Conservation (phyloP, 2,888 invertebrate species). For the Macrosiphum euphorbiae region DNA sequence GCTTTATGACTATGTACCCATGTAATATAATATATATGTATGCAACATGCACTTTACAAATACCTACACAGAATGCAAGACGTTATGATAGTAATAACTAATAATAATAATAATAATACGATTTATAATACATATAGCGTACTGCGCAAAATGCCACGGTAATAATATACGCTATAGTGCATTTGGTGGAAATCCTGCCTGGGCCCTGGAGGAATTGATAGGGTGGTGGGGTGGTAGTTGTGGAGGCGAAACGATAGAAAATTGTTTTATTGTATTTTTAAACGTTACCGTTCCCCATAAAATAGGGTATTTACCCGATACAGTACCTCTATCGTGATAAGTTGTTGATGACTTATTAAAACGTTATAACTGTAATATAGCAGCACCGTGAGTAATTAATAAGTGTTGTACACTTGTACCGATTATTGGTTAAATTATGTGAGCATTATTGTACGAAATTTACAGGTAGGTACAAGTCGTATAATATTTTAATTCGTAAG, state of each 20-base stretch:
- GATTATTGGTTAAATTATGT: too few relatives aligned
- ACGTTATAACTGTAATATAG: too few relatives aligned
- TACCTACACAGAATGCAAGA: neutral
- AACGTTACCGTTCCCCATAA: neutral
- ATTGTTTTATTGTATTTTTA: neutral
- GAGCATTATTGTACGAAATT: too few relatives aligned
- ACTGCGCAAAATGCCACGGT: neutral
- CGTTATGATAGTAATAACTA: neutral
- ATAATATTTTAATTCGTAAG: too few relatives aligned
- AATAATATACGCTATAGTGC: neutral
- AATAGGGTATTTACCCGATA: neutral
- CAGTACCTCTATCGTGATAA: too few relatives aligned
- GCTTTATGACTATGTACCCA: neutral
- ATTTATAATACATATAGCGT: neutral
- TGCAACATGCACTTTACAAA: neutral
- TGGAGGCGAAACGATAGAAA: neutral
- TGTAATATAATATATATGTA: neutral
- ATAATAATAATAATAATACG: neutral
- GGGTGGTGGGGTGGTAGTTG: neutral
- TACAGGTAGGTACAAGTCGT: too few relatives aligned
- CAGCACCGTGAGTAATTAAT: too few relatives aligned
- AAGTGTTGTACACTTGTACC: too few relatives aligned
- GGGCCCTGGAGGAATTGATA: neutral
- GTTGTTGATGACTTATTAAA: too few relatives aligned
- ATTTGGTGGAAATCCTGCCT: neutral